A percentile compares a stretch with the other conserved stretches of the same genome.
phyloP scores from a whole-genome alignment of 2,888 invertebrate genomes.

The Toxonevra muliebris region DNA sequence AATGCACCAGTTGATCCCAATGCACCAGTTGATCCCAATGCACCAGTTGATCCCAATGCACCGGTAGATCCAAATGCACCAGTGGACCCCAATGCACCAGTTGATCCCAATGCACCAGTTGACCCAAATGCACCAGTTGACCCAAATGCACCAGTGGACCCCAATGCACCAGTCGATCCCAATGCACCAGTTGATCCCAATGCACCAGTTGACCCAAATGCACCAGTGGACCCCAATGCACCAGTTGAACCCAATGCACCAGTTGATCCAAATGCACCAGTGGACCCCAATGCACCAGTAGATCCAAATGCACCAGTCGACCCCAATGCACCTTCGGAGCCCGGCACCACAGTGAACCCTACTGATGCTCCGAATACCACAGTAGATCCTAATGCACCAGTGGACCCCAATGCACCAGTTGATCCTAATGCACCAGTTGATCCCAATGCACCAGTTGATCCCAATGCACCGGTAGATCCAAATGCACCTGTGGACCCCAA shows the following conservation, averaged over 20 bases:
- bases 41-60: conserved; percentile 22
- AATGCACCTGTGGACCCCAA: conserved; percentile 23
- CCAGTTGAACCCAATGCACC: conserved; percentile 33
- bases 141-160: conserved; percentile 5
- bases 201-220: conserved; percentile 13
- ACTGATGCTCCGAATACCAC: conserved; percentile 36
- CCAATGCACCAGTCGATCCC: conserved; percentile 30
- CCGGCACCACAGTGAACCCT: conserved; percentile 22
- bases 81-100: conserved; percentile 24
- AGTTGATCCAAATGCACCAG: conserved; percentile 32
- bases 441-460: conserved; percentile 9
- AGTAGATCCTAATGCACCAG: conserved; percentile 17
- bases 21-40: conserved; percentile 18
- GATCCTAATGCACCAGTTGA: neutral
- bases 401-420: conserved; percentile 21
- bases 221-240: conserved; percentile 2
- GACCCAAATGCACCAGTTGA: conserved; percentile 24
- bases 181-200: conserved; percentile 29
- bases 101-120: conserved; percentile 24
- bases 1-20: conserved; percentile 22
- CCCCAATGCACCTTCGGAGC: conserved; percentile 24
- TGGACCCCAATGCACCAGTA: conserved; percentile 21
- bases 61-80: conserved; percentile 26
- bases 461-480: conserved; percentile 12
- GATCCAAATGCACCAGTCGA: conserved; percentile 28